Conservation (phyloP, 1,140 invertebrate genomes). For the Hermatobates lingyangjiaoensis region DNA sequence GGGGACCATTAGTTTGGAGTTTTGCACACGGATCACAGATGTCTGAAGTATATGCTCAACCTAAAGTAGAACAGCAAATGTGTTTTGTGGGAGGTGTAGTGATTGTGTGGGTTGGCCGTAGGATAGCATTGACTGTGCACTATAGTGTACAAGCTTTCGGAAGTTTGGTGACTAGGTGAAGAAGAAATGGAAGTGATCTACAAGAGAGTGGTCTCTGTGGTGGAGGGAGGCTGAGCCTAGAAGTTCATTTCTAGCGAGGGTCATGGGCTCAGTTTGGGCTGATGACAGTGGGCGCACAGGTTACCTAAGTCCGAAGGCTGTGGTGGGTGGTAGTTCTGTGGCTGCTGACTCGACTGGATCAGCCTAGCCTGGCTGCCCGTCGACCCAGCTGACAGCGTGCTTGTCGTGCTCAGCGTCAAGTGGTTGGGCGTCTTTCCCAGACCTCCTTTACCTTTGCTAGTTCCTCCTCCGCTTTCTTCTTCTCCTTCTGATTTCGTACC, state of each 20-base stretch:
- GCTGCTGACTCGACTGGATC: slow-evolving; percentile 82
- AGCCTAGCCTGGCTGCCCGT: slow-evolving; percentile 81
- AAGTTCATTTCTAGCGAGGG: slow-evolving; percentile 13
- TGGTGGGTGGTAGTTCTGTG: slow-evolving; percentile 68
- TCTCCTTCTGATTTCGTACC: slow-evolving; percentile 73
- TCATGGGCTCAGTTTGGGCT: slow-evolving; percentile 10
- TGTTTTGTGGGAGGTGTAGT: too few relatives aligned
- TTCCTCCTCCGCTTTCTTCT: slow-evolving; percentile 30
- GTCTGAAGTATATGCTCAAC: too few relatives aligned
- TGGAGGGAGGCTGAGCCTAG: slow-evolving; percentile 5
- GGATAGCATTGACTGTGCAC: too few relatives aligned
- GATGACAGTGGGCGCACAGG: slow-evolving; percentile 7
- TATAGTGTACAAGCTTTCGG: too few relatives aligned
- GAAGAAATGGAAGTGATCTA: neutral
- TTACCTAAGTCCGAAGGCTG: slow-evolving; percentile 67
- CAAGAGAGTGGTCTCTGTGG: neutral
- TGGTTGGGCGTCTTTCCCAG: slow-evolving; percentile 79
- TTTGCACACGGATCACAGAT: too few relatives aligned
- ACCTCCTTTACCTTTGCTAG: slow-evolving; percentile 49
- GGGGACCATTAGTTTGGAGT: too few relatives aligned
- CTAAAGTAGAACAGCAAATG: too few relatives aligned
- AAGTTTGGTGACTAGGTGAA: too few relatives aligned
- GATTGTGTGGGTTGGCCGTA: too few relatives aligned
- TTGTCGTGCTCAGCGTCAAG: slow-evolving; percentile 77
- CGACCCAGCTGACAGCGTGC: slow-evolving; percentile 80